phyloP scores from a whole-genome alignment of 1,140 invertebrate genomes.

The Caenorhabditis inopinata region DNA sequence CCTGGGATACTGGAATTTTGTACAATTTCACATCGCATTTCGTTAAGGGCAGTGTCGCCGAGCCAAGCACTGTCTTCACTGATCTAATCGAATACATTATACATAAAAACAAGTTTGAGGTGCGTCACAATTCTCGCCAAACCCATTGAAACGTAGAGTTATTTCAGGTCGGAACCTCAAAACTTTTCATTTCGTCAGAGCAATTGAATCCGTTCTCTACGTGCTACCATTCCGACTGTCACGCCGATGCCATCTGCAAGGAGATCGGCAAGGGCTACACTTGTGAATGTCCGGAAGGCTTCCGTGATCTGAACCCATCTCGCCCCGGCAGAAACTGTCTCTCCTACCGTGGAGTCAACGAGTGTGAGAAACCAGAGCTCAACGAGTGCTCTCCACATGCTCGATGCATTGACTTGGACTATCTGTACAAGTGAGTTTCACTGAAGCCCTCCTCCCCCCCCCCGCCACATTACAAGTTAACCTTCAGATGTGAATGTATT shows the following conservation, averaged over 20 bases:
- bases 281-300: conserved; percentile 52
- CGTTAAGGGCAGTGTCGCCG: conserved; percentile 40
- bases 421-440: conserved; percentile 50
- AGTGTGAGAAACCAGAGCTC: conserved; percentile 52
- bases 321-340: conserved; percentile 46
- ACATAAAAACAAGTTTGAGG: conserved; percentile 47
- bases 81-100: conserved; percentile 46
- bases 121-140: neutral
- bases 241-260: conserved; percentile 50
- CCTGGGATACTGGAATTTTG: conserved; percentile 45
- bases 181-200: conserved; percentile 52
- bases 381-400: conserved; percentile 53
- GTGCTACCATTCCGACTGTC: conserved; percentile 49
- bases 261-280: conserved; percentile 41
- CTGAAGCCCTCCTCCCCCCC: no score
- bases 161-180: conserved; percentile 43
- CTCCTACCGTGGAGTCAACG: conserved; percentile 45
- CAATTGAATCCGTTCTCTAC: conserved; percentile 52
- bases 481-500: conserved; percentile 50
- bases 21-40: conserved; percentile 55
- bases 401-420: conserved; percentile 48
- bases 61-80: conserved; percentile 46
- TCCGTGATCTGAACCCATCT: conserved; percentile 50
- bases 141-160: neutral
- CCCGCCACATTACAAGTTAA: neutral